These are phyloP conservation scores for Stenchaetothrips biformis DNA, from an alignment of 2,888 invertebrate species.

Conservation along the genomic window DNA sequence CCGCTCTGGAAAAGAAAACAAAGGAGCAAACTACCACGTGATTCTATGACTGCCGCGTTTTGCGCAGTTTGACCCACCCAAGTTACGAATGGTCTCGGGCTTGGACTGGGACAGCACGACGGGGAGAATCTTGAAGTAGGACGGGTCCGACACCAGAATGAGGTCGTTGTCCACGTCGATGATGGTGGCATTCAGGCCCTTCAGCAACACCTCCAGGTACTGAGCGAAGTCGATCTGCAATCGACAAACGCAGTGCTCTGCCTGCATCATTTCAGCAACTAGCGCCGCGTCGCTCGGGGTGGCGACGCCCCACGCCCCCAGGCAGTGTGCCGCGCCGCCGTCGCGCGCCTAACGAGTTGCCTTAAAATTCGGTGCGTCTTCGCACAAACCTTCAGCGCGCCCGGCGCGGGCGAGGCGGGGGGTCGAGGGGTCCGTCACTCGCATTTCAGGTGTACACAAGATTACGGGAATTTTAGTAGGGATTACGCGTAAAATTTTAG, in stretches of 20 bases:
- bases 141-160: slow-evolving; percentile 37
- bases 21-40: neutral
- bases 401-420: too few relatives aligned
- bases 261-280: too few relatives aligned
- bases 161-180: slow-evolving; percentile 37
- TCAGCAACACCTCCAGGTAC: slow-evolving; percentile 38
- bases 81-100: slow-evolving; percentile 38
- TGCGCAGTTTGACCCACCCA: slow-evolving; percentile 28
- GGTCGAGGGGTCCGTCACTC: too few relatives aligned
- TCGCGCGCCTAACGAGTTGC: too few relatives aligned
- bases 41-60: neutral
- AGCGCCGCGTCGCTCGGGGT: too few relatives aligned
- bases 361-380: too few relatives aligned
- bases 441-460: too few relatives aligned
- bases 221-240: slow-evolving; percentile 40
- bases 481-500: too few relatives aligned
- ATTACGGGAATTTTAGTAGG: too few relatives aligned
- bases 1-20: slow-evolving; percentile 42
- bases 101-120: slow-evolving; percentile 34
- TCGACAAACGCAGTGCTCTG: neutral
- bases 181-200: slow-evolving; percentile 37
- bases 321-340: too few relatives aligned
- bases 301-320: too few relatives aligned
- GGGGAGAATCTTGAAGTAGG: slow-evolving; percentile 38
- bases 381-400: too few relatives aligned